A percentile compares a stretch with the other conserved stretches of the same genome.
phyloP scores from a whole-genome alignment of 2,113 vertebrate species.

The Felis chaus region DNA sequence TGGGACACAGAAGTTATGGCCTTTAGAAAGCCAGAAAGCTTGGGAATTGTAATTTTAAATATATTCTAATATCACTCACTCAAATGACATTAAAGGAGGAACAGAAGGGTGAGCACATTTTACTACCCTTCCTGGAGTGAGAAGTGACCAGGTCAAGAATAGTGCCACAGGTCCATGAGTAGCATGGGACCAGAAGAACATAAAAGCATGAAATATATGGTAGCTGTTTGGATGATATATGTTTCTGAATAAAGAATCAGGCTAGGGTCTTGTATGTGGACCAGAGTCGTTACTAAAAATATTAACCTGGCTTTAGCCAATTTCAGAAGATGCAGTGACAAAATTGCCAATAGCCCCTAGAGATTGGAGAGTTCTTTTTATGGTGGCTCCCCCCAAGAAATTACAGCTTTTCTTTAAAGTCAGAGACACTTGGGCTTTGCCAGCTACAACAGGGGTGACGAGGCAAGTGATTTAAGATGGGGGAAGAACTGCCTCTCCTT shows the following conservation, averaged over 20 bases:
- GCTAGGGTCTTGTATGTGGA: not conserved
- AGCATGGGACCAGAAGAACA: not conserved
- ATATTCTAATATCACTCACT: not conserved
- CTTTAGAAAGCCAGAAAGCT: slow-evolving; percentile 36
- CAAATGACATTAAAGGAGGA: not conserved
- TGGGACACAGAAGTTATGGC: not conserved
- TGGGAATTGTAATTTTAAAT: slow-evolving; percentile 14
- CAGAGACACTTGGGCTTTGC: slow-evolving; percentile 73
- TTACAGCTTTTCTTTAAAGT: slow-evolving; percentile 64
- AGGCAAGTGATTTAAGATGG: slow-evolving; percentile 77
- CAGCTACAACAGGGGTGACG: slow-evolving; percentile 73
- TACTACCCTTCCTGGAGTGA: not conserved
- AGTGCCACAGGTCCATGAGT: not conserved
- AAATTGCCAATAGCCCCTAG: slow-evolving; percentile 61
- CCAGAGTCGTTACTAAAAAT: not conserved
- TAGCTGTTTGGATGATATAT: not conserved
- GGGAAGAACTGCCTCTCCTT: slow-evolving; percentile 57
- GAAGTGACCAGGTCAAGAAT: not conserved
- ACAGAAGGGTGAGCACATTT: not conserved
- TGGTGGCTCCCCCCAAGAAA: slow-evolving; percentile 71
- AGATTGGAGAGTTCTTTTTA: slow-evolving; percentile 65
- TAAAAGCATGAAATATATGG: not conserved
- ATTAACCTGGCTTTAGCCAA: slow-evolving; percentile 55
- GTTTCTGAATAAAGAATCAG: slow-evolving; percentile 47
- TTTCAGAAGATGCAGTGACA: slow-evolving; percentile 53